Percentiles rank a stretch among this genome's conserved stretches.
These are phyloP conservation scores for Anguilla pacifica DNA, from an alignment of 2,797 vertebrate genomes.

Conservation along the genomic window DNA sequence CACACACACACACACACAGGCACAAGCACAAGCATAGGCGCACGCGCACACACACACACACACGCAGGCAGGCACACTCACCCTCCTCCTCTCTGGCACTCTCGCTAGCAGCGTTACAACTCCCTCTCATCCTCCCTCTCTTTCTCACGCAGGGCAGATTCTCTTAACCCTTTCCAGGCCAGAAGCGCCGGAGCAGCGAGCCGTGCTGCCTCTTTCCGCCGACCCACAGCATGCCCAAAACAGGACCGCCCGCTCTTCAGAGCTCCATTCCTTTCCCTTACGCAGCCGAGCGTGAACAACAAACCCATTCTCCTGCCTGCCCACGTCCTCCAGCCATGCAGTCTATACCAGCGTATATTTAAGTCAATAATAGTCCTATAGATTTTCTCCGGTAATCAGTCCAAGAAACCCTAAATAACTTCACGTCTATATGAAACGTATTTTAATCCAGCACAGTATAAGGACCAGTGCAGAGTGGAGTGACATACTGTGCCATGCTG, in stretches of 20 bases:
- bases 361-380: neutral
- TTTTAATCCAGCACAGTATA: neutral
- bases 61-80: neutral
- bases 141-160: slow-evolving; percentile 48
- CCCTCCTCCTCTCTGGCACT: slow-evolving; percentile 24
- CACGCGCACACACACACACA: slow-evolving; percentile 33
- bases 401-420: neutral
- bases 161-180: slow-evolving; percentile 64
- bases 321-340: neutral
- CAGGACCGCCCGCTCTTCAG: neutral
- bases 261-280: neutral
- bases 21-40: slow-evolving; percentile 40
- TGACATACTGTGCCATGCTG: neutral
- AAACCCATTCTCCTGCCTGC: neutral
- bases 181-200: neutral
- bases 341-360: neutral
- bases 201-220: neutral
- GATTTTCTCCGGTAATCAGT: neutral
- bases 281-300: neutral
- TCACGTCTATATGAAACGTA: neutral
- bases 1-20: neutral
- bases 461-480: neutral
- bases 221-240: neutral
- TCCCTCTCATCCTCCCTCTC: slow-evolving; percentile 27
- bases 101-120: slow-evolving; percentile 27